phyloP scores from a whole-genome alignment of 1,140 invertebrate species.

The Saxidomus purpurata region DNA sequence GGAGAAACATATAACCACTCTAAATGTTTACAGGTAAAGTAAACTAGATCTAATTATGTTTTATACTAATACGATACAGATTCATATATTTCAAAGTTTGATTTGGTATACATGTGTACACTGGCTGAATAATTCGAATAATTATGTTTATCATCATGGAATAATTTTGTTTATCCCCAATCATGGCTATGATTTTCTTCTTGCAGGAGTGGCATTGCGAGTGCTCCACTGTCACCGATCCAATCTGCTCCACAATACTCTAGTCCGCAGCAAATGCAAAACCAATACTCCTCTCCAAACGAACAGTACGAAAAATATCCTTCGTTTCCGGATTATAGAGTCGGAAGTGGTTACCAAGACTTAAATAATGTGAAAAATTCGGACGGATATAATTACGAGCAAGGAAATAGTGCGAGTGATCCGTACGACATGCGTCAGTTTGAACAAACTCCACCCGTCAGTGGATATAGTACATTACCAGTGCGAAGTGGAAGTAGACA shows the following conservation, averaged over 20 bases:
- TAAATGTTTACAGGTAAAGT: slow-evolving; percentile 34
- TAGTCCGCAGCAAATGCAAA: neutral
- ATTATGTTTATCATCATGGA: no score
- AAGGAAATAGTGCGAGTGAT: slow-evolving; percentile 47
- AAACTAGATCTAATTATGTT: no score
- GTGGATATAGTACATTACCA: slow-evolving; percentile 62
- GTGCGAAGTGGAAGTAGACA: slow-evolving; percentile 40
- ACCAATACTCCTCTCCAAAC: neutral
- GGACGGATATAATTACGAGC: slow-evolving; percentile 29
- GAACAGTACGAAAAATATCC: slow-evolving; percentile 35
- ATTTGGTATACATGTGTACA: no score
- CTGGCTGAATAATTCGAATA: no score
- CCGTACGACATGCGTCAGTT: slow-evolving; percentile 57
- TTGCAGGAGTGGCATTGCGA: slow-evolving; percentile 16
- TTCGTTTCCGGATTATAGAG: slow-evolving; percentile 54
- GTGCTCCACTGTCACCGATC: slow-evolving; percentile 51
- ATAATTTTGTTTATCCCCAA: no score
- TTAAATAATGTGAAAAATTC: slow-evolving; percentile 40
- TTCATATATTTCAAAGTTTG: no score
- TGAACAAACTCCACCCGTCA: slow-evolving; percentile 41
- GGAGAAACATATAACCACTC: neutral
- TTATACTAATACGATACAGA: no score
- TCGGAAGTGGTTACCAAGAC: slow-evolving; percentile 55
- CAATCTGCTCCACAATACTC: slow-evolving; percentile 36
- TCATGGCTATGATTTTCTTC: no score